A percentile compares a stretch with the other conserved stretches of the same genome.
phyloP scores from a whole-genome alignment of 53 echinoderm and acorn worm genomes.

The Henricia sp. region DNA sequence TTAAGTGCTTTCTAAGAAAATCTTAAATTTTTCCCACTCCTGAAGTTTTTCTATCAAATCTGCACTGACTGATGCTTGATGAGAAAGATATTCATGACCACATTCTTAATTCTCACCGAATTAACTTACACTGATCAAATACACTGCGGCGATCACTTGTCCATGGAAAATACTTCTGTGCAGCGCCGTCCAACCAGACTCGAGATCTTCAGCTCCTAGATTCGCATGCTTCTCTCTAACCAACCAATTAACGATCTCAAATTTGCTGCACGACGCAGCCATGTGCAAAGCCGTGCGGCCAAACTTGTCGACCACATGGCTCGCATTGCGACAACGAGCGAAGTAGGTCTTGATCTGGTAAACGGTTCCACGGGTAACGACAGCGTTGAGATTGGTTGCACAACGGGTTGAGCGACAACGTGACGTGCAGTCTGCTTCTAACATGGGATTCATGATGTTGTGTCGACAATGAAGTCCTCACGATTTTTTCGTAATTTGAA shows the following conservation, averaged over 20 bases:
- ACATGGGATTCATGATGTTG: conserved; percentile 12
- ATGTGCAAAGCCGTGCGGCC: conserved; percentile 89
- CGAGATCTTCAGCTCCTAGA: conserved; percentile 66
- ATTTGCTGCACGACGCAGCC: conserved; percentile 86
- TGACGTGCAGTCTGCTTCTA: conserved; percentile 67
- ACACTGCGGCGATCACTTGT: conserved; percentile 81
- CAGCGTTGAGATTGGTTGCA: conserved; percentile 69
- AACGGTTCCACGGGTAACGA: conserved; percentile 69
- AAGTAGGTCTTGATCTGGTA: conserved; percentile 80
- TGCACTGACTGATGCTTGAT: too few species aligned
- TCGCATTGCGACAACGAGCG: conserved; percentile 68
- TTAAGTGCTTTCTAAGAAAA: too few species aligned
- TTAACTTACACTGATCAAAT: conserved; percentile 87
- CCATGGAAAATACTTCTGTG: conserved; percentile 94
- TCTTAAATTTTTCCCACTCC: too few species aligned
- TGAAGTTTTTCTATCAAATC: too few species aligned
- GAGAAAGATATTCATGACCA: too few species aligned
- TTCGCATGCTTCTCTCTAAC: conserved; percentile 73
- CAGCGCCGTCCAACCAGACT: conserved; percentile 97
- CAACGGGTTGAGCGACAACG: conserved; percentile 79
- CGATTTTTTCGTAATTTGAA: too few species aligned
- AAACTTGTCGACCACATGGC: conserved; percentile 73
- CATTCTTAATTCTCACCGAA: too few species aligned
- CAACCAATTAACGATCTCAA: conserved; percentile 88
- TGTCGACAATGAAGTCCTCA: not conserved